These are phyloP conservation scores for Zootoca vivipara DNA, from an alignment of 2,113 vertebrate species.

Conservation along the genomic window DNA sequence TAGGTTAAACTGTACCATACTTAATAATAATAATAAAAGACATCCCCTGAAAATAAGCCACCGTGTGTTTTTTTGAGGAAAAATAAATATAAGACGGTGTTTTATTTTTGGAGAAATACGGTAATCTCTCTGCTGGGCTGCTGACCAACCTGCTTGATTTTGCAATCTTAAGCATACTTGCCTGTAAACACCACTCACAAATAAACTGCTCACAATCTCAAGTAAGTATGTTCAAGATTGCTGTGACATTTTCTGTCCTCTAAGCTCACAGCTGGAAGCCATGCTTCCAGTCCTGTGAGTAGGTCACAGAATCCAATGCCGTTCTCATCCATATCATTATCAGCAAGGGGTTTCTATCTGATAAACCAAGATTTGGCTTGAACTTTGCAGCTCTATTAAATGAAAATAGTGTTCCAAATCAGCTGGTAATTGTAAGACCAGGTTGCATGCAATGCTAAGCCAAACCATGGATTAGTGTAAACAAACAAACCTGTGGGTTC, in stretches of 20 bases:
- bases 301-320: background rate
- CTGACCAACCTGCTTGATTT: background rate
- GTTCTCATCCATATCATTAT: background rate
- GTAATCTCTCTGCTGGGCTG: background rate
- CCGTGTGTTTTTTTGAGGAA: too few species aligned
- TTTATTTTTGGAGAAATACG: too few species aligned
- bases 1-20: too few species aligned
- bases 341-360: background rate
- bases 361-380: background rate
- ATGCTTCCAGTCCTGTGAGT: background rate
- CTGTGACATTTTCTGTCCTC: background rate
- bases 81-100: too few species aligned
- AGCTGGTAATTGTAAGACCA: background rate
- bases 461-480: too few species aligned
- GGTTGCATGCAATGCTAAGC: too few species aligned
- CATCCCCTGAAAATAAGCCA: too few species aligned
- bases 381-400: background rate
- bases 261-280: background rate
- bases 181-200: background rate
- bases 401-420: background rate
- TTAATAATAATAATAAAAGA: too few species aligned
- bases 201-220: background rate
- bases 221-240: background rate
- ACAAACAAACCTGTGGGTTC: too few species aligned
- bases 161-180: background rate